Evolutionary conservation across 2,888 invertebrate species (phyloP).

Genomic region (Tipula unca): DNA sequence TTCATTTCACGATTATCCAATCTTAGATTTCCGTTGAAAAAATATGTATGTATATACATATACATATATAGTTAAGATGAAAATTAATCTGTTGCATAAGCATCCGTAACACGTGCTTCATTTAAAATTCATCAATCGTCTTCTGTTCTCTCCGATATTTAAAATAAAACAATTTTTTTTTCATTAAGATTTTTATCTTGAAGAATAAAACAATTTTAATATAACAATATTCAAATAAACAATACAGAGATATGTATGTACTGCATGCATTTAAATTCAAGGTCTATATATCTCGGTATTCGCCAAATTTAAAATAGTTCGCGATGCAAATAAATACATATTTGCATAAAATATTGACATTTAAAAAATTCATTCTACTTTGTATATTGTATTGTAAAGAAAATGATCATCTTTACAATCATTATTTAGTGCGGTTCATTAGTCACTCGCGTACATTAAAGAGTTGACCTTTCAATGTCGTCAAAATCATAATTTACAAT

Average conservation of each 20-base stretch:
- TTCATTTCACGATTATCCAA: background rate
- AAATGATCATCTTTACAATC: background rate
- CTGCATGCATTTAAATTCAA: background rate
- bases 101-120: background rate
- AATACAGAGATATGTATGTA: background rate
- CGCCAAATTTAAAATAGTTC: background rate
- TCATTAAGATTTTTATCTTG: background rate
- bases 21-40: background rate
- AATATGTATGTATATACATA: background rate
- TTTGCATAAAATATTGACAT: background rate
- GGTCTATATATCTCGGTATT: background rate
- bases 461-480: background rate
- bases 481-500: too few relatives aligned
- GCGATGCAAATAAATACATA: background rate
- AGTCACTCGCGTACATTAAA: background rate
- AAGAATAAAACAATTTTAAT: background rate
- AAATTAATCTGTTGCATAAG: background rate
- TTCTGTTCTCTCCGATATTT: background rate
- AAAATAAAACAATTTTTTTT: background rate
- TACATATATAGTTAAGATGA: background rate
- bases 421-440: background rate
- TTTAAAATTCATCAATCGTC: background rate
- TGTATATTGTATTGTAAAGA: background rate
- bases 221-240: background rate
- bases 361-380: background rate